Conservation (phyloP, 2,113 vertebrate genomes). For the Gadus chalcogrammus region DNA sequence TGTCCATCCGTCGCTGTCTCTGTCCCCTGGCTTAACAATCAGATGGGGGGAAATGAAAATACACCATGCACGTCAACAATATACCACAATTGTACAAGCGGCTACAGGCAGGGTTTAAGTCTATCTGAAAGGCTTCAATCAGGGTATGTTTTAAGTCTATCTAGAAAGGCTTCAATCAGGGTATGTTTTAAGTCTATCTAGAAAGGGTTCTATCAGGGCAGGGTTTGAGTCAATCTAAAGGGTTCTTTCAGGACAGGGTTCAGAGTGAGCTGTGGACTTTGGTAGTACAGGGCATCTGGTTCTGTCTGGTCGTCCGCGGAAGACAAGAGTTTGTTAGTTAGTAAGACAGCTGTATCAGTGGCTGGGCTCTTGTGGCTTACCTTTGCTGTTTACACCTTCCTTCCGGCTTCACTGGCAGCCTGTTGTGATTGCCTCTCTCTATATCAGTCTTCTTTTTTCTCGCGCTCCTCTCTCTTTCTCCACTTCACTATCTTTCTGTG, state of each 20-base stretch:
- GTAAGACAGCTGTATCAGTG: slow-evolving; percentile 52
- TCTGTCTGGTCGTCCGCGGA: too few species aligned
- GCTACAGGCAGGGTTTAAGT: too few species aligned
- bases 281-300: neutral
- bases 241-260: slow-evolving; percentile 36
- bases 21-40: slow-evolving; percentile 30
- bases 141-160: too few species aligned
- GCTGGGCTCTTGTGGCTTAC: slow-evolving; percentile 10
- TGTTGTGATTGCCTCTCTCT: neutral
- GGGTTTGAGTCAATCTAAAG: too few species aligned
- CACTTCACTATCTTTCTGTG: neutral
- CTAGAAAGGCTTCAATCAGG: too few species aligned
- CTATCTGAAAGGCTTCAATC: too few species aligned
- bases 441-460: slow-evolving; percentile 7
- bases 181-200: too few species aligned
- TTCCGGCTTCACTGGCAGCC: neutral
- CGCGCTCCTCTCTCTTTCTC: slow-evolving; percentile 1
- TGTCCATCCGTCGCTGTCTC: slow-evolving; percentile 41
- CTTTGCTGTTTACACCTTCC: neutral
- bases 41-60: slow-evolving; percentile 36
- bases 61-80: too few species aligned
- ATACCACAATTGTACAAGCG: too few species aligned
- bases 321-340: slow-evolving; percentile 39
- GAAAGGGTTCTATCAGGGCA: too few species aligned
- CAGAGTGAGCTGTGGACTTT: slow-evolving; percentile 20